Conservation (phyloP, 64 coral and sea anemone species). For the Trachythela sp. region DNA sequence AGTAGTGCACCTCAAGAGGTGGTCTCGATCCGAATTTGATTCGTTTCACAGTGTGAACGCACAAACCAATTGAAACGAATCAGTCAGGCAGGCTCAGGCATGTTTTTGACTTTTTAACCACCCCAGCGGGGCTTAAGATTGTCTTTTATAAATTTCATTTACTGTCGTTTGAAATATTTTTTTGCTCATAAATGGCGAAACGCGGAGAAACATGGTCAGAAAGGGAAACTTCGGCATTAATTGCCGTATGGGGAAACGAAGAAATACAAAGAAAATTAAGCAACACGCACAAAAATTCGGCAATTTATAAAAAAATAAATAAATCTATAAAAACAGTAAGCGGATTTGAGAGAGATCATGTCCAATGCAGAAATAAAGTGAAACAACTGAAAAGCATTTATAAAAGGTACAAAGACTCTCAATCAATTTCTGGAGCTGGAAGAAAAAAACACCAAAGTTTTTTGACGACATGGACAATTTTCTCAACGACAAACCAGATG, state of each 20-base stretch:
- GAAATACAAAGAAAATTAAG: slow-evolving; percentile 25
- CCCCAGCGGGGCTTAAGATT: no score
- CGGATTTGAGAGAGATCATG: background rate
- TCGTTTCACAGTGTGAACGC: background rate
- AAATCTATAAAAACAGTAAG: background rate
- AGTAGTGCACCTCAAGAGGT: slow-evolving; percentile 9
- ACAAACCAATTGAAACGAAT: no score
- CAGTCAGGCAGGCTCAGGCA: no score
- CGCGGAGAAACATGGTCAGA: slow-evolving; percentile 20
- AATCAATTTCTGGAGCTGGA: no score
- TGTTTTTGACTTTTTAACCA: no score
- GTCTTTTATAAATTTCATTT: no score
- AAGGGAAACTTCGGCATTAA: slow-evolving; percentile 10
- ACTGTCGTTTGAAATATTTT: no score
- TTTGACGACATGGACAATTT: background rate
- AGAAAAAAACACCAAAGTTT: background rate
- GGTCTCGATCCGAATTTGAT: slow-evolving; percentile 1
- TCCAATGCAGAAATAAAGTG: background rate
- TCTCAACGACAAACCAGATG: background rate
- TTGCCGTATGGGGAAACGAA: slow-evolving; percentile 14
- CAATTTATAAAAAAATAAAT: background rate
- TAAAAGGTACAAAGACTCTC: slow-evolving; percentile 3
- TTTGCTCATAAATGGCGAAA: background rate
- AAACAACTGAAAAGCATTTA: slow-evolving; percentile 9
- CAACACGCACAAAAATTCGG: background rate